Conservation (phyloP, 2,797 vertebrate genomes). For the Xerus rutilus region DNA sequence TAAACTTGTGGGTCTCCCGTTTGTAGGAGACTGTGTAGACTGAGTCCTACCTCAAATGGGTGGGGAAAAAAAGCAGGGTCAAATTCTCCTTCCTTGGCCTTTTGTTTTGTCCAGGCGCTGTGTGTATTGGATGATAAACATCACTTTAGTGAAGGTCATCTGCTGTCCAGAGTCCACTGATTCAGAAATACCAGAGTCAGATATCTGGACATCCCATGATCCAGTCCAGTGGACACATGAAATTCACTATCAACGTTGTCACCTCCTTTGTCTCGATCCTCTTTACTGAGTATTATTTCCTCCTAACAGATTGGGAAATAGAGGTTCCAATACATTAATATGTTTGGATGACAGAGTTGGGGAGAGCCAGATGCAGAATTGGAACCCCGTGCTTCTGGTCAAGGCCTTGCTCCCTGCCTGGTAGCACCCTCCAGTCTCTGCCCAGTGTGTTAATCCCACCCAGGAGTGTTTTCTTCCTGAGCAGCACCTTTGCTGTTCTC, state of each 20-base stretch:
- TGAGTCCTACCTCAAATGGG: neutral
- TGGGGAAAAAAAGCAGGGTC: neutral
- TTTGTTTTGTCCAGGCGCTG: neutral
- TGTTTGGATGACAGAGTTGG: neutral
- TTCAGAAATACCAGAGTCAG: neutral
- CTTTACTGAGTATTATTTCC: neutral
- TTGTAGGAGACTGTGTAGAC: neutral
- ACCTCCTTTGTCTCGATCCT: neutral
- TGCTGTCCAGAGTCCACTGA: too few relatives aligned
- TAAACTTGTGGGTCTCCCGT: neutral
- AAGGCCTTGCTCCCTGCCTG: neutral
- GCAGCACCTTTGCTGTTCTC: accelerated
- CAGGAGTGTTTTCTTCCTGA: neutral
- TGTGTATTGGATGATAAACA: too few relatives aligned
- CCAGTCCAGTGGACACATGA: too few relatives aligned
- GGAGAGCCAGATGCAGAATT: neutral
- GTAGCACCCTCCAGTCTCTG: neutral
- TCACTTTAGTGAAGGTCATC: neutral
- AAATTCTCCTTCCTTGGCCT: too few relatives aligned
- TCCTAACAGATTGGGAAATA: neutral
- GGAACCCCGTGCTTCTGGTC: neutral
- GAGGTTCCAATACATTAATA: neutral
- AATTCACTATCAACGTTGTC: neutral
- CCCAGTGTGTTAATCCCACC: neutral
- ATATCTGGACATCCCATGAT: neutral